Conservation (phyloP, 2,113 vertebrate genomes). For the Eptesicus fuscus region DNA sequence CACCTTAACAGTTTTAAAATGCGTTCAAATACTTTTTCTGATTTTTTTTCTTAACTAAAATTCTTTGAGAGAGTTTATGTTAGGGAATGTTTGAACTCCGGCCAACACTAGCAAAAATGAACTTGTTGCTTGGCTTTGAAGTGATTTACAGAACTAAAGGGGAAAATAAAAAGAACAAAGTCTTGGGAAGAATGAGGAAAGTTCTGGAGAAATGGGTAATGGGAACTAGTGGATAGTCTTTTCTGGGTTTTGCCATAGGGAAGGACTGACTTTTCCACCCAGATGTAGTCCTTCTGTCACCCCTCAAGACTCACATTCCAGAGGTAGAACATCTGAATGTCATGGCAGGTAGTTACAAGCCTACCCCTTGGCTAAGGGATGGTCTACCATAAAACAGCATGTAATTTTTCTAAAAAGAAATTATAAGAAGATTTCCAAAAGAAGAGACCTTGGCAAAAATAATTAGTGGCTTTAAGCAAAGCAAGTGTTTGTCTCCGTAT, state of each 20-base stretch:
- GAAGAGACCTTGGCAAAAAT: not conserved
- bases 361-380: not conserved
- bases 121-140: not conserved
- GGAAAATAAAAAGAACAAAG: not conserved
- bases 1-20: not conserved
- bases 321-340: not conserved
- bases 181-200: not conserved
- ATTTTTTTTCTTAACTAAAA: constrained; percentile 22
- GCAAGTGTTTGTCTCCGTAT: not conserved
- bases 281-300: not conserved
- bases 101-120: not conserved
- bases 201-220: not conserved
- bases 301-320: not conserved
- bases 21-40: constrained; percentile 1
- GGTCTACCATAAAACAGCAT: not conserved
- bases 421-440: not conserved
- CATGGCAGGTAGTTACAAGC: not conserved
- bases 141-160: not conserved
- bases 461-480: not conserved
- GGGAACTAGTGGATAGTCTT: not conserved
- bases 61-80: not conserved
- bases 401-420: not conserved
- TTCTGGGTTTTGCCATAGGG: not conserved
- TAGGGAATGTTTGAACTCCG: not conserved
- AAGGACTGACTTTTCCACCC: not conserved